Percentiles rank a stretch among this genome's conserved stretches.
Evolutionary conservation across 2,113 vertebrate species (phyloP).

Genomic region (Scartelaos histophorus): DNA sequence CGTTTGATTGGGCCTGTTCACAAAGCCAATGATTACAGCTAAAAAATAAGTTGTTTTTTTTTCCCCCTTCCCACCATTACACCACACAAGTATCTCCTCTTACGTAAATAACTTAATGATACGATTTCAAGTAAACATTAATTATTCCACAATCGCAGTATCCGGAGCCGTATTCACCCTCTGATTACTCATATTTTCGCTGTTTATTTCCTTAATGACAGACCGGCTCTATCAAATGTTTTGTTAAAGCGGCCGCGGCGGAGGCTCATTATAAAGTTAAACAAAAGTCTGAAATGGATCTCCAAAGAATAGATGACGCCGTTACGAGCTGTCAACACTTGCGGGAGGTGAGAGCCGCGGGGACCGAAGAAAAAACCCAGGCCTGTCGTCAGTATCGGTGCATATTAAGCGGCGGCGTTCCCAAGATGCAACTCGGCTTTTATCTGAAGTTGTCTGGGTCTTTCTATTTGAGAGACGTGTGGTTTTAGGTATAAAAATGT

Average conservation of each 20-base stretch:
- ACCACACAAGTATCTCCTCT: neutral
- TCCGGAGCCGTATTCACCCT: neutral
- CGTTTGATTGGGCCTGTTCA: neutral
- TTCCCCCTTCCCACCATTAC: neutral
- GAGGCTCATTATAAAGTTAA: neutral
- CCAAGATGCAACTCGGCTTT: neutral
- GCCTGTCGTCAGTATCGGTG: neutral
- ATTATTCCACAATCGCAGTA: neutral
- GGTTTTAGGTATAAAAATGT: neutral
- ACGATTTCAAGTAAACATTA: neutral
- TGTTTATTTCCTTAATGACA: neutral
- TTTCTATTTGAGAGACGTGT: neutral
- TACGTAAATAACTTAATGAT: constrained; percentile 3
- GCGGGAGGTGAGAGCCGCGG: neutral
- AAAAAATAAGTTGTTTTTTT: neutral
- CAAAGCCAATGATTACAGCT: neutral
- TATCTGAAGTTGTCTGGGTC: neutral
- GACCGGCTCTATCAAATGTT: neutral
- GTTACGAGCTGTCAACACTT: neutral
- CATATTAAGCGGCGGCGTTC: neutral
- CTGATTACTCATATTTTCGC: neutral
- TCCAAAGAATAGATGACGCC: neutral
- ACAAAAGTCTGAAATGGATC: neutral
- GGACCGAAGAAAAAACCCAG: neutral
- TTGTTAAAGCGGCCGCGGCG: neutral